These are phyloP conservation scores for Gymnocypris eckloni DNA, from an alignment of 2,797 vertebrate species.

Conservation along the genomic window DNA sequence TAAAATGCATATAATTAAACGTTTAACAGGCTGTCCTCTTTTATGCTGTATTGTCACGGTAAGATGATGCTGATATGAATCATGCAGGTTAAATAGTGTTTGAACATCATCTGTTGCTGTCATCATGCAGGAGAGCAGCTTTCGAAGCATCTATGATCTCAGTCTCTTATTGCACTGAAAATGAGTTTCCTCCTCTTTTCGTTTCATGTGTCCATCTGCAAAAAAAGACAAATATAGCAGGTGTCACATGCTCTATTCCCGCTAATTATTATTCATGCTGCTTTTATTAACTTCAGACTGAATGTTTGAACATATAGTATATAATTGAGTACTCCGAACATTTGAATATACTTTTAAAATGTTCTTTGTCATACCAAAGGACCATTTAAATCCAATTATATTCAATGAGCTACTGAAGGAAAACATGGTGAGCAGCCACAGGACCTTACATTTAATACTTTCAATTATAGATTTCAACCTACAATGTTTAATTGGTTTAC, in stretches of 20 bases:
- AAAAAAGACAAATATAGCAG: not conserved
- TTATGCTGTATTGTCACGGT: not conserved
- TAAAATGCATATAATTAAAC: not conserved
- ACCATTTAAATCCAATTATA: not conserved
- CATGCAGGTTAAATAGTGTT: not conserved
- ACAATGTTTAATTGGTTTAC: not conserved
- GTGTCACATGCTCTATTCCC: not conserved
- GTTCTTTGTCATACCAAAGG: not conserved
- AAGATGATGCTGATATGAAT: too few relatives aligned
- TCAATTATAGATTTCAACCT: not conserved
- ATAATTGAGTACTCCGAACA: not conserved
- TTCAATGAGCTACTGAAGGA: not conserved
- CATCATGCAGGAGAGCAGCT: not conserved
- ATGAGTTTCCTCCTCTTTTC: slow-evolving; percentile 57
- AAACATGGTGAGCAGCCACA: not conserved
- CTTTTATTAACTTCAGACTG: not conserved
- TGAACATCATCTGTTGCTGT: not conserved
- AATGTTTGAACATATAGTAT: not conserved
- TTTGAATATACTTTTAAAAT: not conserved
- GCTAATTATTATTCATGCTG: not conserved
- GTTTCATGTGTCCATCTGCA: slow-evolving; percentile 78
- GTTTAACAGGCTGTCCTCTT: not conserved
- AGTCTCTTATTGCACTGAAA: slow-evolving; percentile 68
- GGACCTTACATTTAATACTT: not conserved
- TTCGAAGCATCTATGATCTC: slow-evolving; percentile 40